Evolutionary conservation across 2,113 vertebrate genomes (phyloP).

Genomic region (Toxotes chatareus): DNA sequence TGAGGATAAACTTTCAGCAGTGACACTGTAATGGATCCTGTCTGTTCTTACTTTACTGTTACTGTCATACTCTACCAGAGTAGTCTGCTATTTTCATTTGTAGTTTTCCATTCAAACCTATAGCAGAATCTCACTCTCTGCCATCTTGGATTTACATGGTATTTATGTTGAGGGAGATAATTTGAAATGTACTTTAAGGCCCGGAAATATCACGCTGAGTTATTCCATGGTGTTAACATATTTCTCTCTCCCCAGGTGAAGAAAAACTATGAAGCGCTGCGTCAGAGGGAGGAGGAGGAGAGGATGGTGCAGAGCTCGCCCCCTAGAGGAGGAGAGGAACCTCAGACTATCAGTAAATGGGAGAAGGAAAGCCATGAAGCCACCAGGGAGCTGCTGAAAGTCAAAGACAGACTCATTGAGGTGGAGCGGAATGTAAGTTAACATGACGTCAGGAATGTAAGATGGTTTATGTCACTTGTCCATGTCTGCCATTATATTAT

Average conservation of each 20-base stretch:
- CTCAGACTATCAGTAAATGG: slow-evolving; percentile 88
- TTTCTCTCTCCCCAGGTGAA: slow-evolving; percentile 87
- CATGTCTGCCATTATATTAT: not conserved
- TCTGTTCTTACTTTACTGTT: not conserved
- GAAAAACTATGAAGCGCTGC: slow-evolving; percentile 98
- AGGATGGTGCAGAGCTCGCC: slow-evolving; percentile 92
- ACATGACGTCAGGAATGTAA: not conserved
- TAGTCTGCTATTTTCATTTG: not conserved
- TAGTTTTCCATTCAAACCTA: not conserved
- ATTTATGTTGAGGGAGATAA: not conserved
- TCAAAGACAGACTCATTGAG: slow-evolving; percentile 98
- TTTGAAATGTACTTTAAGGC: not conserved
- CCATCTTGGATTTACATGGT: too few relatives aligned
- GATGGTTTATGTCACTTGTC: not conserved
- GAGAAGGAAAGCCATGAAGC: slow-evolving; percentile 96
- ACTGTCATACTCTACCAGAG: not conserved
- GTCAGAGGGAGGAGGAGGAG: slow-evolving; percentile 97
- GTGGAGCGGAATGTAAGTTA: slow-evolving; percentile 96
- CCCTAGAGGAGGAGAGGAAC: slow-evolving; percentile 86
- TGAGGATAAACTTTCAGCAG: not conserved
- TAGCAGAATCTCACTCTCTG: too few relatives aligned
- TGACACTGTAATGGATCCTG: slow-evolving; percentile 1
- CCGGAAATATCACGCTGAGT: not conserved
- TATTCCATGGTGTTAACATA: not conserved
- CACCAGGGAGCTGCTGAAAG: slow-evolving; percentile 94